phyloP scores from a whole-genome alignment of 1,140 invertebrate species.

The Drosophila pseudoananassae region DNA sequence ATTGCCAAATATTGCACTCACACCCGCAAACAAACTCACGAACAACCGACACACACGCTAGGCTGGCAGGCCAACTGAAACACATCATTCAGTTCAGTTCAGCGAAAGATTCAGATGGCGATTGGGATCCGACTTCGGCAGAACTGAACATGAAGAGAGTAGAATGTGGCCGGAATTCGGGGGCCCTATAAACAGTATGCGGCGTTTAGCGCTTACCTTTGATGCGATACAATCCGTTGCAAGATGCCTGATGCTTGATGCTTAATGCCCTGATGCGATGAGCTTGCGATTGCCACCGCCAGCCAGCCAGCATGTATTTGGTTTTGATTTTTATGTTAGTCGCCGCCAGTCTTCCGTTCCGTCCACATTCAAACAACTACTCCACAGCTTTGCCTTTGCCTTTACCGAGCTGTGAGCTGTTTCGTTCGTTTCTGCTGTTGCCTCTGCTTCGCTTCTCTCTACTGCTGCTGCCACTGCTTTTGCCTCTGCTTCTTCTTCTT shows the following conservation, averaged over 20 bases:
- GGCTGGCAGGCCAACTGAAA: constrained; percentile 9
- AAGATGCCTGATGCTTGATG: background rate
- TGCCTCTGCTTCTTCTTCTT: constrained; percentile 19
- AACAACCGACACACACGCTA: constrained; percentile 23
- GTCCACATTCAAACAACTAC: constrained; percentile 77
- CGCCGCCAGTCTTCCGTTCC: constrained; percentile 78
- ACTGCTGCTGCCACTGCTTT: constrained; percentile 1
- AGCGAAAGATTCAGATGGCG: constrained; percentile 33
- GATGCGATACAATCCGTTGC: background rate
- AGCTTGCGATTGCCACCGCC: constrained; percentile 28
- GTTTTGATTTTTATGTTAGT: constrained; percentile 53
- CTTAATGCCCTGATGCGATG: constrained; percentile 2
- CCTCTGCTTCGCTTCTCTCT: constrained; percentile 31
- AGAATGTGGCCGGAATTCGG: constrained; percentile 1
- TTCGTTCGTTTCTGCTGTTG: constrained; percentile 13
- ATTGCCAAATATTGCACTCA: background rate
- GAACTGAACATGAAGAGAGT: constrained; percentile 15
- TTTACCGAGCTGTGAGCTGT: constrained; percentile 12
- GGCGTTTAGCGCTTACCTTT: background rate
- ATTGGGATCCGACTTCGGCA: constrained; percentile 11
- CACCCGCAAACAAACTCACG: constrained; percentile 2
- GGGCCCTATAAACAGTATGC: too few species aligned
- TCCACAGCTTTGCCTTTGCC: constrained; percentile 63
- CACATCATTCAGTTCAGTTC: constrained; percentile 29
- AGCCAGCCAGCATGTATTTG: constrained; percentile 29